These are phyloP conservation scores for Holothuria glaberrima DNA, from an alignment of 35 echinoderm and acorn worm genomes.

Conservation along the genomic window DNA sequence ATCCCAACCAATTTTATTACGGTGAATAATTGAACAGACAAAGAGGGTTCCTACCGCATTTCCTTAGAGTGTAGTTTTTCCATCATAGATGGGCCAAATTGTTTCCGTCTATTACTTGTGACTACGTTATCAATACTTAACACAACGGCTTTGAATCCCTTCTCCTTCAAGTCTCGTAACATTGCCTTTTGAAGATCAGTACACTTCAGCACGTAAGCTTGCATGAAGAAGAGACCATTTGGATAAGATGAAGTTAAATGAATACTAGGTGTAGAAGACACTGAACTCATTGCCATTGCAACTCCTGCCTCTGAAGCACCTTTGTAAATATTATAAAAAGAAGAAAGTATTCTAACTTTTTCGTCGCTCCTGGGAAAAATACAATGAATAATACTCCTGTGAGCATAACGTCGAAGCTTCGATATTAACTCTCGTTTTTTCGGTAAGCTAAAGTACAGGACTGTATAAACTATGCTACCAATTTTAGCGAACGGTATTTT, in stretches of 20 bases:
- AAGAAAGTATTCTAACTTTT: no score
- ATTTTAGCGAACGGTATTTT: no score
- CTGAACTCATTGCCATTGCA: constrained; percentile 1
- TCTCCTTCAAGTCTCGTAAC: neutral
- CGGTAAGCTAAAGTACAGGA: no score
- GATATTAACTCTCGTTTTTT: no score
- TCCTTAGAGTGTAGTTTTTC: neutral
- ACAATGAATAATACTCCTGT: no score
- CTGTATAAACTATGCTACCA: no score
- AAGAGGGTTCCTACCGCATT: neutral
- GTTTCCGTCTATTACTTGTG: neutral
- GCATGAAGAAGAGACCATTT: constrained; percentile 17
- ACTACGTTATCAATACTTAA: neutral
- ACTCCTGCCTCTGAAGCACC: neutral
- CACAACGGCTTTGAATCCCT: neutral
- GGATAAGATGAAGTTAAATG: neutral
- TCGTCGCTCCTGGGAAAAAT: no score
- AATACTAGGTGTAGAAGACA: neutral
- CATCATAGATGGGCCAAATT: neutral
- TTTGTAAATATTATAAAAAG: no score
- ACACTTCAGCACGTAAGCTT: neutral
- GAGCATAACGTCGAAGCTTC: no score
- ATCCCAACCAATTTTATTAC: no score
- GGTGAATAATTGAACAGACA: no score
- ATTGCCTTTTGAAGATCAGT: neutral